Percentiles rank a stretch among this genome's conserved stretches.
Conservation (phyloP, 2,113 vertebrate species). For the Phalacrocorax pelagicus region DNA sequence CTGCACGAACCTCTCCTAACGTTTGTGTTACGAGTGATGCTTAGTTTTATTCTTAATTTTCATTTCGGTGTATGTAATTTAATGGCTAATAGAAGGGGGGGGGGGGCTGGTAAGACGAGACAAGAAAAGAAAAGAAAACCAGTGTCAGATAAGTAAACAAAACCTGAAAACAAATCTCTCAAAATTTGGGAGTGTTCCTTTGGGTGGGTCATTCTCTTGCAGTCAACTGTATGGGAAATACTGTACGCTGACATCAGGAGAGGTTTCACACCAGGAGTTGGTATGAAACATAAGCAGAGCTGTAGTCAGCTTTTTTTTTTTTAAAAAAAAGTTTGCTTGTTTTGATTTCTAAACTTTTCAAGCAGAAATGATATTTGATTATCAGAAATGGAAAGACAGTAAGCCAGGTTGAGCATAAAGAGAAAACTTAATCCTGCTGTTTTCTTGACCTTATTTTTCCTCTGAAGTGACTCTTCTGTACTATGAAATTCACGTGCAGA, state of each 20-base stretch:
- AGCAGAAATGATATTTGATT: background rate
- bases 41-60: conserved; percentile 15
- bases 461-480: conserved; percentile 3
- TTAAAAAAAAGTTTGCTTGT: background rate
- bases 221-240: background rate
- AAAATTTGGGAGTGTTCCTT: background rate
- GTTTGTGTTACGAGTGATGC: background rate
- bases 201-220: background rate
- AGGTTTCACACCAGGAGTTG: background rate
- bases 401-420: background rate
- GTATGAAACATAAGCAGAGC: conserved; percentile 21
- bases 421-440: conserved; percentile 8
- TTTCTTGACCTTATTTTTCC: conserved; percentile 46
- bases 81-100: background rate
- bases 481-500: background rate
- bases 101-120: background rate
- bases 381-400: background rate
- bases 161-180: background rate
- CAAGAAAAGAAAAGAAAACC: background rate
- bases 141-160: conserved; percentile 17
- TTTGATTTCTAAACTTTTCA: conserved; percentile 1
- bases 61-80: background rate
- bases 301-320: background rate
- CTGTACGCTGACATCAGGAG: background rate
- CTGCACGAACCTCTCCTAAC: background rate